Conservation (phyloP, 2,797 vertebrate species). For the Cyprinodon diabolis region DNA sequence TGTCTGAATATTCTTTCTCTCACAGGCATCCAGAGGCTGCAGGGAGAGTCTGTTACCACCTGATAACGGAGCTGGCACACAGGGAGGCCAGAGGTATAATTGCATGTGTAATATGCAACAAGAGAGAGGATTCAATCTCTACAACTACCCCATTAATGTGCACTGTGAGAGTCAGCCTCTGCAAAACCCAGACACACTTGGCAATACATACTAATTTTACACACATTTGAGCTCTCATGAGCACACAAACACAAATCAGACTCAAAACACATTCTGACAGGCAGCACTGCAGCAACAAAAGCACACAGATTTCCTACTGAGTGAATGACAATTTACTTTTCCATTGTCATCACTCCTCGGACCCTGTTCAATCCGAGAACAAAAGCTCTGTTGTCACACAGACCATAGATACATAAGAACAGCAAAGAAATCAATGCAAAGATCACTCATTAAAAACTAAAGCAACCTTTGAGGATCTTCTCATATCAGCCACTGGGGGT, state of each 20-base stretch:
- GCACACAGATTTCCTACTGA: conserved; percentile 19
- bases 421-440: conserved; percentile 61
- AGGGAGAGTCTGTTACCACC: conserved; percentile 68
- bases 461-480: conserved; percentile 35
- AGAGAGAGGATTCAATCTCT: conserved; percentile 72
- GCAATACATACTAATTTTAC: conserved; percentile 56
- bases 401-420: conserved; percentile 34
- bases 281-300: conserved; percentile 25
- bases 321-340: conserved; percentile 39
- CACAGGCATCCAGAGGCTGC: conserved; percentile 39
- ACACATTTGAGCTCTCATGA: conserved; percentile 21
- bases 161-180: conserved; percentile 56
- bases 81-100: conserved; percentile 75
- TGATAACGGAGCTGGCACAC: conserved; percentile 73
- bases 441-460: conserved; percentile 62
- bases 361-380: conserved; percentile 37
- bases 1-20: conserved; percentile 37
- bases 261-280: conserved; percentile 20
- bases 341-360: conserved; percentile 43
- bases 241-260: conserved; percentile 25
- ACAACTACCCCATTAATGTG: conserved; percentile 61
- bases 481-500: conserved; percentile 19
- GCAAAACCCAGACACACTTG: conserved; percentile 36
- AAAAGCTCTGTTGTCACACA: conserved; percentile 52
- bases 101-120: conserved; percentile 74